These are phyloP conservation scores for Chitala chitala DNA, from an alignment of 2,113 vertebrate genomes.

Conservation along the genomic window DNA sequence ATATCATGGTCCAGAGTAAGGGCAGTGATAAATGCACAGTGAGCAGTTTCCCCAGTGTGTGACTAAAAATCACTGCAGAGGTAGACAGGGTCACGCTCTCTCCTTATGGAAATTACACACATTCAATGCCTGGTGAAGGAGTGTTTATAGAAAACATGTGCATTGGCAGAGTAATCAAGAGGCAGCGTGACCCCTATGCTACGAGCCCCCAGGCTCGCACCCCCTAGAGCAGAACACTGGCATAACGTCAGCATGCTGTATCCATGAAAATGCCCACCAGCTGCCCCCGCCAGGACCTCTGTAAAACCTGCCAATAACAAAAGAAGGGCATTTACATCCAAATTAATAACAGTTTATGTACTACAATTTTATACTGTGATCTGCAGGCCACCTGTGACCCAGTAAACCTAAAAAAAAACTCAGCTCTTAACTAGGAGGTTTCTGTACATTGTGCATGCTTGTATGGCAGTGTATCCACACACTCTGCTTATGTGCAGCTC, in stretches of 20 bases:
- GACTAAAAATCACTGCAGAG: too few relatives aligned
- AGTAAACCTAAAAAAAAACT: not conserved
- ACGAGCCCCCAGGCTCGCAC: slow-evolving; percentile 71
- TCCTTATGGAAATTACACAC: not conserved
- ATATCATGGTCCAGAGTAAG: too few relatives aligned
- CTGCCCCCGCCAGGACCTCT: slow-evolving; percentile 54
- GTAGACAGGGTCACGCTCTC: not conserved
- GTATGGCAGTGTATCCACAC: not conserved
- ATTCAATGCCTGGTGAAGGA: slow-evolving; percentile 54
- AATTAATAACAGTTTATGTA: not conserved
- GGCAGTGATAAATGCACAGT: too few relatives aligned
- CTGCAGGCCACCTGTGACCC: not conserved
- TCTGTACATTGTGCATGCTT: not conserved
- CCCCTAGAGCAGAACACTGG: slow-evolving; percentile 77
- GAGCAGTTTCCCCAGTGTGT: too few relatives aligned
- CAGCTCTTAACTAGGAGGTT: too few relatives aligned
- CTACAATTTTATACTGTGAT: too few relatives aligned
- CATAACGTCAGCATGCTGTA: slow-evolving; percentile 75
- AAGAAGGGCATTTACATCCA: slow-evolving; percentile 15
- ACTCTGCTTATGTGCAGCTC: not conserved
- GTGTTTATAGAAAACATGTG: slow-evolving; percentile 72
- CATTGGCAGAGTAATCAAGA: slow-evolving; percentile 65
- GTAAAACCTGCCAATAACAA: slow-evolving; percentile 65
- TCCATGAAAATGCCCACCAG: slow-evolving; percentile 51
- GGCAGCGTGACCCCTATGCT: slow-evolving; percentile 51